Percentiles rank a stretch among this genome's conserved stretches.
phyloP scores from a whole-genome alignment of 2,797 vertebrate species.

The Myotis daubentonii region DNA sequence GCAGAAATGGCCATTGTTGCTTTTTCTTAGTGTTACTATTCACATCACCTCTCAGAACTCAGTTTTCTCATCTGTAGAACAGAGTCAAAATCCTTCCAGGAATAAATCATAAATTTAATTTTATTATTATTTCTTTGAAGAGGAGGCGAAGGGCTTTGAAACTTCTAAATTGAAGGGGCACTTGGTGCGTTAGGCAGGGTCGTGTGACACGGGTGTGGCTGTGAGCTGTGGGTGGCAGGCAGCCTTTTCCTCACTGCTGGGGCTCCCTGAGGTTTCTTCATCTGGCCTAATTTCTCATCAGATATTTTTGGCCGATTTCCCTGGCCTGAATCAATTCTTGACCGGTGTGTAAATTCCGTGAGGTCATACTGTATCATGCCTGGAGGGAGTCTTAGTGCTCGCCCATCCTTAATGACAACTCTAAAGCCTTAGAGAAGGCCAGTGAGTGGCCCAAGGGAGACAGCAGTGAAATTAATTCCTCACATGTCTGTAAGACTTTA shows the following conservation, averaged over 20 bases:
- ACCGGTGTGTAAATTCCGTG: neutral
- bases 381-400: neutral
- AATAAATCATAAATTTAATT: neutral
- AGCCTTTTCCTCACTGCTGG: neutral
- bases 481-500: neutral
- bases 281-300: neutral
- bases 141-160: neutral
- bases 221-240: too few relatives aligned
- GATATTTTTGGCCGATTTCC: neutral
- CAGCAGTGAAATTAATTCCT: neutral
- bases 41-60: neutral
- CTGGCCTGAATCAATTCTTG: neutral
- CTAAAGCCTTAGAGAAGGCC: neutral
- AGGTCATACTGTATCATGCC: neutral
- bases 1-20: neutral
- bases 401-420: neutral
- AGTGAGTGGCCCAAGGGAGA: neutral
- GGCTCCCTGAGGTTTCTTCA: neutral
- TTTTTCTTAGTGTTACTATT: neutral
- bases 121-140: neutral
- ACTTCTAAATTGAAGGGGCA: neutral
- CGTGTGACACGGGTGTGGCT: rapidly evolving
- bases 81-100: neutral
- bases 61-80: neutral
- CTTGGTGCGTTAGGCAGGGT: neutral